Base-by-base conservation (phyloP, 2,797 vertebrate genomes). In the Megalops cyprinoides region DNA sequence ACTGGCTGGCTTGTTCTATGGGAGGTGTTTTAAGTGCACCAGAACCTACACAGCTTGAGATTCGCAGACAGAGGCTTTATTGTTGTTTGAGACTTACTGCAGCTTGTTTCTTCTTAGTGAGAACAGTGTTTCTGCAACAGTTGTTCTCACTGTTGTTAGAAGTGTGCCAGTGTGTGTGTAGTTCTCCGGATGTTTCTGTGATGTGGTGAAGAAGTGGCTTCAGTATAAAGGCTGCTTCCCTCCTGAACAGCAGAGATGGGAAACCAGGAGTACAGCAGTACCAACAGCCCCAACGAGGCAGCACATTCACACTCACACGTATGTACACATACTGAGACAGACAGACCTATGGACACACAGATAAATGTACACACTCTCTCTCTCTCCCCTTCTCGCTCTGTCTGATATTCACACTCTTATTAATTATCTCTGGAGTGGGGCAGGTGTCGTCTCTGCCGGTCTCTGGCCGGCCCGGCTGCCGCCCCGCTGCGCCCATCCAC, bases 371-470 rank as follows among this genome's bases (percentile, higher is more conserved):
- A 76, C 23, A 73, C 78, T 20, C 31, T 3, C 0, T 37, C 62
- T 65, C 62, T 37, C 31, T 67, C 23, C 74, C 42, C 39, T 42
- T 7, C 23, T 69, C 65, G 39, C 65, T 39, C 28, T 23, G 31
- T 67, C 51, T 53, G 51, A 53, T 53, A 82, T 79, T 82, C 85
- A 87, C 84, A 85, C 82, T 87, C 56, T 84, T 88, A 85, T 92
- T 91, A 89, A 91, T 92, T 90, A 89, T 86, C 73, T 81, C 80
- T 78, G 12, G 77, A 84, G 83, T 79, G 84, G 88, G 88, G 88
- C 90, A 89, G 87, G 90, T 91, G 91, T 85, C 85, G 80, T 84
- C 84, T 86, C 84, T 86, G 81, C 37, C 39, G 83, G 80, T 69
- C 77, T 84, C 83, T 87, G 81, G 76, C 80, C 79, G 82, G 82